These are phyloP conservation scores for Lota lota DNA, from an alignment of 2,113 vertebrate species.

Conservation along the genomic window DNA sequence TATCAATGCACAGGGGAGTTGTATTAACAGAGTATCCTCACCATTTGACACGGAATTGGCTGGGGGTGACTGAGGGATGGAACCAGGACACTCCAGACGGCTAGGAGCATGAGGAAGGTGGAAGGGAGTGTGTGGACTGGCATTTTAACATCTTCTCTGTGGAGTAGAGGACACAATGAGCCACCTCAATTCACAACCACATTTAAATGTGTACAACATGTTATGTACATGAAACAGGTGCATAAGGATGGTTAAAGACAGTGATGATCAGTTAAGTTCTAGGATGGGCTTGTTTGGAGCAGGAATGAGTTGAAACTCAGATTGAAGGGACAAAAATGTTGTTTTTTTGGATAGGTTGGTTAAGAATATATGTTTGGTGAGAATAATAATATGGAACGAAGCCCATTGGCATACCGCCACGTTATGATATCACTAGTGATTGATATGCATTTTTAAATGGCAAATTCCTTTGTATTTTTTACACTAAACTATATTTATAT, in stretches of 20 bases:
- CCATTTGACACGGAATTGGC: slow-evolving; percentile 55
- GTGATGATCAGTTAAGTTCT: neutral
- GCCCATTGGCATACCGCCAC: too few relatives aligned
- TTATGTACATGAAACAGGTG: neutral
- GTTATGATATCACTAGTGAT: too few relatives aligned
- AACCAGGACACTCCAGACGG: slow-evolving; percentile 40
- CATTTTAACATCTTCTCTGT: slow-evolving; percentile 75
- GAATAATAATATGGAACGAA: too few relatives aligned
- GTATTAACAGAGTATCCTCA: slow-evolving; percentile 34
- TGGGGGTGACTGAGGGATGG: slow-evolving; percentile 47
- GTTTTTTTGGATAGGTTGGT: too few relatives aligned
- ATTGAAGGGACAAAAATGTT: neutral
- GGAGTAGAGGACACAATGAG: slow-evolving; percentile 3
- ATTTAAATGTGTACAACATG: neutral
- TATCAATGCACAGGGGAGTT: neutral
- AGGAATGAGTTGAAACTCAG: neutral
- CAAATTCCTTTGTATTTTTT: too few relatives aligned
- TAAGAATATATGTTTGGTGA: too few relatives aligned
- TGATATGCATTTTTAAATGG: too few relatives aligned
- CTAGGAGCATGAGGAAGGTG: slow-evolving; percentile 50
- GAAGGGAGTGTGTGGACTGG: slow-evolving; percentile 44
- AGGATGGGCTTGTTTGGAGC: neutral
- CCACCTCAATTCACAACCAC: neutral
- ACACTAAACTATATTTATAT: too few relatives aligned
- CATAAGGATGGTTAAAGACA: neutral